Percentiles rank a stretch among this genome's conserved stretches.
These are phyloP conservation scores for Mechanitis messenoides DNA, from an alignment of 2,888 invertebrate species.

Conservation along the genomic window DNA sequence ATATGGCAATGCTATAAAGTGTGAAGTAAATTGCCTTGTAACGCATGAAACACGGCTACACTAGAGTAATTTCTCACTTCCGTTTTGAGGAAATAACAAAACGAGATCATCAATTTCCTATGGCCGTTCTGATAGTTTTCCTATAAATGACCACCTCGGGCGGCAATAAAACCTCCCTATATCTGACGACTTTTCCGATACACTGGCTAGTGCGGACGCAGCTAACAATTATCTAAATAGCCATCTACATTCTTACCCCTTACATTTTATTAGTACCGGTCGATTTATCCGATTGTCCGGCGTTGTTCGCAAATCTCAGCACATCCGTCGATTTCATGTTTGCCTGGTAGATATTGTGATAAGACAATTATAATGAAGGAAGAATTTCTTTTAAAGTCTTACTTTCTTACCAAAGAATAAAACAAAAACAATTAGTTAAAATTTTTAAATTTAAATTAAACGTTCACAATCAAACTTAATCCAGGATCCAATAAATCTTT, in stretches of 20 bases:
- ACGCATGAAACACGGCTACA: conserved; percentile 8
- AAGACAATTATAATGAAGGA: conserved; percentile 53
- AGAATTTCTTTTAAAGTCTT: conserved; percentile 32
- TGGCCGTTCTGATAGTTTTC: conserved; percentile 66
- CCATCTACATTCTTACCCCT: conserved; percentile 77
- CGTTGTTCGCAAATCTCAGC: conserved; percentile 66
- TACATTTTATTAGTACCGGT: conserved; percentile 77
- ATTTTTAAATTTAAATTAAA: background rate
- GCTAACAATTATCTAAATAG: conserved; percentile 78
- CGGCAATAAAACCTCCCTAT: conserved; percentile 63
- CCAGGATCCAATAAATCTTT: conserved; percentile 23
- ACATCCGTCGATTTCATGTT: conserved; percentile 57
- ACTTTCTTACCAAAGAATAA: background rate
- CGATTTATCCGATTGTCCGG: conserved; percentile 67
- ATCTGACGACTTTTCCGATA: conserved; percentile 71
- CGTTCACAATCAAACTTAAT: conserved; percentile 9
- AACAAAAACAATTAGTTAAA: background rate
- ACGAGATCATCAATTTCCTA: conserved; percentile 59
- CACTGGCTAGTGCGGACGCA: conserved; percentile 63
- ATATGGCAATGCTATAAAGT: no score
- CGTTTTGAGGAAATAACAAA: conserved; percentile 47
- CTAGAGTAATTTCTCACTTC: conserved; percentile 28
- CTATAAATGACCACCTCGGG: conserved; percentile 70
- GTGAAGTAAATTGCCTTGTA: background rate
- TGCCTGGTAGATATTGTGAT: conserved; percentile 68